Evolutionary conservation across 2,113 vertebrate genomes (phyloP).

Genomic region (Pavo muticus): DNA sequence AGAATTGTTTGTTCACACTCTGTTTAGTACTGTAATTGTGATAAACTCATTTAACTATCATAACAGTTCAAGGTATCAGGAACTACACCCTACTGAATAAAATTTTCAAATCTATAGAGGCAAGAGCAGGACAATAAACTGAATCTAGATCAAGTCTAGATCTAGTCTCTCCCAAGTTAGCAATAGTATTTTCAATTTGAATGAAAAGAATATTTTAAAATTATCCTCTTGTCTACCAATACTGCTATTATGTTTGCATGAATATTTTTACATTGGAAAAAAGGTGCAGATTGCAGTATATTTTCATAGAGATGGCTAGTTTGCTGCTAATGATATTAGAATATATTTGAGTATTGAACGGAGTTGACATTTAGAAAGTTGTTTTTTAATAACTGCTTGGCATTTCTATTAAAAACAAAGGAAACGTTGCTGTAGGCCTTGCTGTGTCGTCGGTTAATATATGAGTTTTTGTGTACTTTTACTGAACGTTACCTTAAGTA

Average conservation of each 20-base stretch:
- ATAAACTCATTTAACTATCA: conserved; percentile 10
- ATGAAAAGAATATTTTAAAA: neutral
- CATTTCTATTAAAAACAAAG: neutral
- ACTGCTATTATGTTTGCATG: neutral
- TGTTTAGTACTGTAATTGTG: conserved; percentile 24
- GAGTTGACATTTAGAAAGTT: neutral
- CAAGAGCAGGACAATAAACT: neutral
- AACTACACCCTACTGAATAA: neutral
- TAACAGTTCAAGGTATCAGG: neutral
- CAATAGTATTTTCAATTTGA: neutral
- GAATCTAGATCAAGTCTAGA: neutral
- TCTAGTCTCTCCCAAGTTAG: neutral
- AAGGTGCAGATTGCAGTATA: neutral
- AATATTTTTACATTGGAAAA: neutral
- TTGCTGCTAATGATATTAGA: neutral
- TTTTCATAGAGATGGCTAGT: neutral
- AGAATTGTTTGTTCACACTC: conserved; percentile 34
- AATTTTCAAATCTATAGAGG: neutral
- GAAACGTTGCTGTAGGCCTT: neutral
- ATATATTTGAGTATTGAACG: neutral
- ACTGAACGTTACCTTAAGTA: neutral
- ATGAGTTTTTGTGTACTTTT: neutral
- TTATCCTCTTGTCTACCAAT: neutral
- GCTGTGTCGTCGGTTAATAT: neutral
- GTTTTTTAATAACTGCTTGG: neutral